phyloP scores from a whole-genome alignment of 1,140 invertebrate genomes.

The Philopotamus ludificatus region DNA sequence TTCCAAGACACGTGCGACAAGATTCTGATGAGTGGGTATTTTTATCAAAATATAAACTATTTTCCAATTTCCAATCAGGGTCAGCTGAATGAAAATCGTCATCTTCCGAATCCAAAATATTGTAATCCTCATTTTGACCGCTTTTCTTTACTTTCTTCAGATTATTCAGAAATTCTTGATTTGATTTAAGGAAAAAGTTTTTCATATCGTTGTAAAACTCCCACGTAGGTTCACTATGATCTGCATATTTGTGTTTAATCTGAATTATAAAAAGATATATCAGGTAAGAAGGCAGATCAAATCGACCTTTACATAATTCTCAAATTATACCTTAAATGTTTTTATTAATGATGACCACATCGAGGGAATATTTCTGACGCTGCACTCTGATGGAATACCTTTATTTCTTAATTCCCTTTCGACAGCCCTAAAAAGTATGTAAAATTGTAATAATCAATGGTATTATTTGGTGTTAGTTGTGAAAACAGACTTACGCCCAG shows the following conservation, averaged over 20 bases:
- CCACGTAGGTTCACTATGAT: constrained; percentile 42
- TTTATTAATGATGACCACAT: constrained; percentile 34
- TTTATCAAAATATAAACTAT: constrained; percentile 37
- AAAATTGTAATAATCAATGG: not conserved
- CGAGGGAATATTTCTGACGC: constrained; percentile 26
- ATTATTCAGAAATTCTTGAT: constrained; percentile 12
- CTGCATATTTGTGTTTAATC: constrained; percentile 29
- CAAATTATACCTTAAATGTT: constrained; percentile 35
- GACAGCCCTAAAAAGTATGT: constrained; percentile 23
- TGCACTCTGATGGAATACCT: constrained; percentile 26
- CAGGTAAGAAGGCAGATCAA: too few relatives aligned
- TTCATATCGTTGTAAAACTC: constrained; percentile 51
- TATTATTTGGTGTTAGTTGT: not conserved
- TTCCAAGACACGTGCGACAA: constrained; percentile 46
- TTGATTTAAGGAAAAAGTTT: constrained; percentile 38
- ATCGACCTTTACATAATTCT: too few relatives aligned
- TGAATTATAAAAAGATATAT: too few relatives aligned
- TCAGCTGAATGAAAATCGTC: constrained; percentile 36
- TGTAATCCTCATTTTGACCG: not conserved
- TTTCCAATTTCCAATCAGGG: constrained; percentile 29
- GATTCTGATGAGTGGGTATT: constrained; percentile 40
- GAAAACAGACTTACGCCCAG: constrained; percentile 35
- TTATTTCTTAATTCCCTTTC: constrained; percentile 22
- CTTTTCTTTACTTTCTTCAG: constrained; percentile 18
- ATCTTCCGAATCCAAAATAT: constrained; percentile 14